Evolutionary conservation across 2,797 vertebrate species (phyloP), one percentile per base, ranked within the genome.

Genomic region (Apogon hyalosoma): DNA sequence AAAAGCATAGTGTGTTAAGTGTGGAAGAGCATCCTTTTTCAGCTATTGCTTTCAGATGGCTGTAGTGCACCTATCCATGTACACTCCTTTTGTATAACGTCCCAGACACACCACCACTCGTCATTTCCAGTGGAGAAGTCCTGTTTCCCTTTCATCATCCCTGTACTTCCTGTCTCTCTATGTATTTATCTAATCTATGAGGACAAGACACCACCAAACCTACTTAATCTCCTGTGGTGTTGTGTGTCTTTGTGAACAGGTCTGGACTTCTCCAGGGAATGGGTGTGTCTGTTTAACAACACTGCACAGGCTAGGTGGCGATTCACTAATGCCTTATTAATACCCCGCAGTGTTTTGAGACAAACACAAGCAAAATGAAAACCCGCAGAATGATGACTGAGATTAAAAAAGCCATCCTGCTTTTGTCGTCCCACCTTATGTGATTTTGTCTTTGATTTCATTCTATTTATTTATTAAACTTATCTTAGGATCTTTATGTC

Each of bases 161-260:
- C n/a, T 7, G 50, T 19, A 40, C 67, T 83, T 73, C 67, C 54
- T 59, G 39, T 12, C 18, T 55, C 18, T 68, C 39, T 55, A 71
- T 82, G 65, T 77, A 80, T 75, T 79, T 60, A 66, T 65, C 51
- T 74, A 53, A 68, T 86, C 60, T 61, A 36, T 55, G 21, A 67
- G 39, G 70, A 79, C 63, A 66, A 65, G 47, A 56, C 4, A 6
- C 48, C 46, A 21, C 60, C 60, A 56, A 63, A 67, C 60, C 66
- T 45, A 63, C 24, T 63, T 48, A 41, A 73, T 74, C 60, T 75
- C 54, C 72, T 63, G 67, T 3, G 11, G 69, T 65, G 74, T 80
- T 63, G 45, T 33, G 57, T 75, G 69, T 73, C 75, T 87, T 42
- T 75, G 73, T 55, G 50, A 85, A 77, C 87, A 88, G 85, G 89